Base-by-base conservation (phyloP, 35 echinoderm and acorn worm species). In the Heliocidaris erythrogramma region DNA sequence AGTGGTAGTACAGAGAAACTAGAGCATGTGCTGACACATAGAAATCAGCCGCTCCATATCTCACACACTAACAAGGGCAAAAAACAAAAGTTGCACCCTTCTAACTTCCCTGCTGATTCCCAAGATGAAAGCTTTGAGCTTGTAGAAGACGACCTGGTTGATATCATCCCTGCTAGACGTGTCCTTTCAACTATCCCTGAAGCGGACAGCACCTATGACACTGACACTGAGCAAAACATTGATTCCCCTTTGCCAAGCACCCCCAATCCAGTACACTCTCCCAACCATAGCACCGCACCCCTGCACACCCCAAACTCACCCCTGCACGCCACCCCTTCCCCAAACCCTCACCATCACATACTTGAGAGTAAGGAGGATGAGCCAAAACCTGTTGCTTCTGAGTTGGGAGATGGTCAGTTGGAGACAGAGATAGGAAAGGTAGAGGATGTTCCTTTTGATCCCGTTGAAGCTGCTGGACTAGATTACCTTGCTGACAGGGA, bases 391-490 rank as follows among this genome's bases (percentile, higher is more conserved):
- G 21, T 78, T n/a, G 18, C 65, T 78, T 21, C 65, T 7, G 65
- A n/a, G 21, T 14, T 56, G 6, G 65, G 65, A 78, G 65, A 78
- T 78, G 65, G 27, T 29, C 24, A 27, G 27, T n/a, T 78, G 65
- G 24, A n/a, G 65, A 24, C 12, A 60, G 59, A 60, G 59, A 60
- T 60, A 18, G 9, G 12, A 60, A 60, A 60, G 12, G 29, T 8
- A 17, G 31, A 16, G 47, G 48, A 32, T 30, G 29, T 17, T 30
- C 31, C 89, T 14, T 35, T 16, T 13, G 32, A 91, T 49, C 91
- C 49, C 30, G 91, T 92, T 16, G 91, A 92, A 59, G 91, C 91
- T 13, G 91, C 91, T 59, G 91, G 91, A 48, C 5, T 92, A 59
- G 91, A 49, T 4, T 92, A 92, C 91, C 49, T 92, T 11, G 91